Percentiles rank a stretch among this genome's conserved stretches.
phyloP scores from a whole-genome alignment of 1,140 invertebrate genomes.

The Trichonephila inaurata region DNA sequence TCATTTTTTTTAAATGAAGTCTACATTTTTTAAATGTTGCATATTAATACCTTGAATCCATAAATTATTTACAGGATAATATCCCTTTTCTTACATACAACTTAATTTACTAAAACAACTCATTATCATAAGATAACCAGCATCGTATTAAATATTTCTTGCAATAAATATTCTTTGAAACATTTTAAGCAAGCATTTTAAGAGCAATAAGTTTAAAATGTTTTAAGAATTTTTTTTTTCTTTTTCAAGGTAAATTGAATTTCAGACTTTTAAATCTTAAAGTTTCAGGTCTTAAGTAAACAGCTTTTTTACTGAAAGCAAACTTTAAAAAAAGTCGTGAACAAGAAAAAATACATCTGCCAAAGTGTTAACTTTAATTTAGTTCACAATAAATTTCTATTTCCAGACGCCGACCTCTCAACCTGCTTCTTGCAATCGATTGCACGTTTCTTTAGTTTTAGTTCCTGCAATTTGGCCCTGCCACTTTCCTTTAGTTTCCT shows the following conservation, averaged over 20 bases:
- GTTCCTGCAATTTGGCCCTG: slow-evolving; percentile 33
- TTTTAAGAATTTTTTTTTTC: not conserved
- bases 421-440: slow-evolving; percentile 24
- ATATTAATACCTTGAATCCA: not conserved
- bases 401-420: not conserved
- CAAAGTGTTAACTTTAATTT: slow-evolving; percentile 40
- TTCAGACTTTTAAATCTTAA: not conserved
- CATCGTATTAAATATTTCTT: not conserved
- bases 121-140: no score
- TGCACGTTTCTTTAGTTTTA: slow-evolving; percentile 12
- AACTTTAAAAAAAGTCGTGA: not conserved
- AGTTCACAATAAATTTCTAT: slow-evolving; percentile 42
- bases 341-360: slow-evolving; percentile 18
- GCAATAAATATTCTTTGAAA: not conserved
- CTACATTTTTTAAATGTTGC: no score
- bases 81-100: not conserved
- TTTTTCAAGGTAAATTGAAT: not conserved
- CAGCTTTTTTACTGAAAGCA: not conserved
- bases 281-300: not conserved
- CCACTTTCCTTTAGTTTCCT: slow-evolving; percentile 29
- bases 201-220: not conserved
- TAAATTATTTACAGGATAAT: not conserved
- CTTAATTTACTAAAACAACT: no score
- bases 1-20: no score
- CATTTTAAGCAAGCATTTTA: not conserved